phyloP scores from a whole-genome alignment of 1,140 invertebrate species.

The Formica selysi region DNA sequence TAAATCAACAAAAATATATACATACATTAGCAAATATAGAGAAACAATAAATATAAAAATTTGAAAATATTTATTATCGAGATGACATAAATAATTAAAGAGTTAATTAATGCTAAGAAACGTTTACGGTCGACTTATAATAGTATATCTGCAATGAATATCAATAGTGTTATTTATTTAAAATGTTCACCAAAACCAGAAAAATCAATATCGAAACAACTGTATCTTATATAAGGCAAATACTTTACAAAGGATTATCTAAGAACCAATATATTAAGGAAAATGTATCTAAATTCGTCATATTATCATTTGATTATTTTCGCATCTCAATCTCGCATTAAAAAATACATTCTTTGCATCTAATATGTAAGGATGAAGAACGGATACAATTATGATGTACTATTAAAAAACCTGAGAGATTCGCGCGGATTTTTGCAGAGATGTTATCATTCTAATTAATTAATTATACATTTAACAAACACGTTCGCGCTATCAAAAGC shows the following conservation, averaged over 20 bases:
- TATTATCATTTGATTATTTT: background rate
- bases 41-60: background rate
- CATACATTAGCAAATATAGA: background rate
- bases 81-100: background rate
- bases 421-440: background rate
- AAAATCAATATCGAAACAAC: no score
- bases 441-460: slow-evolving; percentile 22
- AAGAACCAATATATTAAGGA: background rate
- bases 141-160: no score
- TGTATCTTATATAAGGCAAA: no score
- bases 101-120: background rate
- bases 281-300: background rate
- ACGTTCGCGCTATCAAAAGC: background rate
- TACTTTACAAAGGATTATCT: background rate
- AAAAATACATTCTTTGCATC: background rate
- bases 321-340: background rate
- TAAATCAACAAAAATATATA: background rate
- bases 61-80: background rate
- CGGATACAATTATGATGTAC: background rate
- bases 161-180: background rate
- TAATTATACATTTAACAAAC: slow-evolving; percentile 43
- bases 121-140: background rate
- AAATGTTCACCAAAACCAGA: no score
- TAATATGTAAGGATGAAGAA: background rate
- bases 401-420: background rate